A percentile compares a stretch with the other conserved stretches of the same genome.
phyloP scores from a whole-genome alignment of 2,113 vertebrate species.

The Saimiri boliviensis region DNA sequence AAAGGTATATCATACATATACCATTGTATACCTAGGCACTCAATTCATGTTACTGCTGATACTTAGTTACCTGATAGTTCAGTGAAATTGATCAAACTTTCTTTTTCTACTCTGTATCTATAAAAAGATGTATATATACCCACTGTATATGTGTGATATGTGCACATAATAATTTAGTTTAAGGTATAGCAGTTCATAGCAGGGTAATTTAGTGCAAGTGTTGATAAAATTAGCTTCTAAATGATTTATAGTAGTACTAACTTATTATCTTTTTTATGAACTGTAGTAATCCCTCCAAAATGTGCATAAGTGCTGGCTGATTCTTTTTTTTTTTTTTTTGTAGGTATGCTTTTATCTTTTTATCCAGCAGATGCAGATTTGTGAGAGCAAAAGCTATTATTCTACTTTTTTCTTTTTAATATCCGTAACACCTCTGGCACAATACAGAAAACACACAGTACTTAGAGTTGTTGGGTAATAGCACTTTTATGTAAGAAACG shows the following conservation, averaged over 20 bases:
- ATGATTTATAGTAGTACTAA: background rate
- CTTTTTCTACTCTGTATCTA: background rate
- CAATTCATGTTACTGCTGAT: background rate
- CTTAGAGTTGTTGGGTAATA: background rate
- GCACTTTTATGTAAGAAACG: background rate
- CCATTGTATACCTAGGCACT: background rate
- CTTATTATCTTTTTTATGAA: background rate
- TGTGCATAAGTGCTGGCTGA: background rate
- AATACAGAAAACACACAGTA: background rate
- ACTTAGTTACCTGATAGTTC: background rate
- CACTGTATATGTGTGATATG: background rate
- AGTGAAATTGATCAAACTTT: background rate
- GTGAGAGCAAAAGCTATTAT: background rate
- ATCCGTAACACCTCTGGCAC: background rate
- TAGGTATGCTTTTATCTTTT: background rate
- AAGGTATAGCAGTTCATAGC: background rate
- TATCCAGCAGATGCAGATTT: background rate
- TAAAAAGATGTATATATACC: background rate
- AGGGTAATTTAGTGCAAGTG: background rate
- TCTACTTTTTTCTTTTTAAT: conserved; percentile 13
- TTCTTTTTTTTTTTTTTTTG: background rate
- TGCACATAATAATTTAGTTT: background rate
- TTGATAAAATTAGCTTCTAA: background rate
- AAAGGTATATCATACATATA: background rate
- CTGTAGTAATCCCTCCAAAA: background rate